phyloP scores from a whole-genome alignment of 2,888 invertebrate species.

The Hartigia nigra region DNA sequence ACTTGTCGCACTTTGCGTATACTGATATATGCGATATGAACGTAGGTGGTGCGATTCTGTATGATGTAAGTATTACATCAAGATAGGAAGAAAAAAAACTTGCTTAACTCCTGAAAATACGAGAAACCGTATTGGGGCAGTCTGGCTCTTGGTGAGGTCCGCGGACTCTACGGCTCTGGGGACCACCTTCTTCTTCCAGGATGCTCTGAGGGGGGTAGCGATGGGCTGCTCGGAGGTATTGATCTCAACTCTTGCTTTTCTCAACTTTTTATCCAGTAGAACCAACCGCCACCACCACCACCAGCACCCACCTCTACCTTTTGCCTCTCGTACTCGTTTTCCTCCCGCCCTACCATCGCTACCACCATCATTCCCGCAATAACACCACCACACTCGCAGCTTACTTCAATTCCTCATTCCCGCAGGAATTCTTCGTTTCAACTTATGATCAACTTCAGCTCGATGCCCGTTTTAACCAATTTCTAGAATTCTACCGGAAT shows the following conservation, averaged over 20 bases:
- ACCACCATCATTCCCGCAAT: constrained; percentile 1
- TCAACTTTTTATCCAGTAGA: constrained; percentile 64
- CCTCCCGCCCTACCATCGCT: not conserved
- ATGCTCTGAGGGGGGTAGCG: constrained; percentile 39
- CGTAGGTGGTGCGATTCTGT: not conserved
- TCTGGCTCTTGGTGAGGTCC: constrained; percentile 2
- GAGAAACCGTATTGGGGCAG: not conserved
- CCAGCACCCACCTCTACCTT: constrained; percentile 32
- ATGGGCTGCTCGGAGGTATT: constrained; percentile 60
- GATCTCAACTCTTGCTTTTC: constrained; percentile 66
- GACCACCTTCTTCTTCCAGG: constrained; percentile 45
- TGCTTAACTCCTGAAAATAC: not conserved
- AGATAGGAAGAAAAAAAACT: not conserved
- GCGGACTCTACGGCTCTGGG: constrained; percentile 30
- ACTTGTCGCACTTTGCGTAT: not conserved
- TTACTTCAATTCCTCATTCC: constrained; percentile 62
- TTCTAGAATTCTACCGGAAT: not conserved
- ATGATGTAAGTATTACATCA: not conserved
- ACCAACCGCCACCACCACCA: constrained; percentile 51
- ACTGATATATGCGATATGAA: not conserved
- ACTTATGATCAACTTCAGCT: constrained; percentile 56
- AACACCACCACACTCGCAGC: constrained; percentile 37
- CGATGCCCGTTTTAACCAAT: constrained; percentile 10
- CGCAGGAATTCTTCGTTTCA: constrained; percentile 60
- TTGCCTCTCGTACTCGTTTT: not conserved